Evolutionary conservation across 1,140 invertebrate genomes (phyloP).

Genomic region (Leptopilina boulardi): DNA sequence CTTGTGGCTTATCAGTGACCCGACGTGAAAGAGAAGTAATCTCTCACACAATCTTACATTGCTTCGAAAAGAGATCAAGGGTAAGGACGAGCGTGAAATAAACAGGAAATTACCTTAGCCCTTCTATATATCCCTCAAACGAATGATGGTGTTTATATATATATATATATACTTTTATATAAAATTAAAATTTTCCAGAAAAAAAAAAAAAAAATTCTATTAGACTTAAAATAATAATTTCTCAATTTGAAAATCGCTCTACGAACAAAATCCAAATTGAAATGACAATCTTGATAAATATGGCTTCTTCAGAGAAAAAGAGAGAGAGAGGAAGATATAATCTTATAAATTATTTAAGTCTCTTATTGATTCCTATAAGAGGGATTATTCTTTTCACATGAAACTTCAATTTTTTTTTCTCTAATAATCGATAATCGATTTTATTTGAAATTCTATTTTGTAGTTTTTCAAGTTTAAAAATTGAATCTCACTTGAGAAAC

Average conservation of each 20-base stretch:
- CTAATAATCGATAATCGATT: background rate
- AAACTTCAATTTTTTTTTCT: background rate
- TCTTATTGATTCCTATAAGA: background rate
- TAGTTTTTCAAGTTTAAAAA: too few species aligned
- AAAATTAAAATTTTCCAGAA: background rate
- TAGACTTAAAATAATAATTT: background rate
- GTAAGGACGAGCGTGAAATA: conserved; percentile 22
- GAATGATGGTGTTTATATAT: too few species aligned
- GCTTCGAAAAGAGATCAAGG: conserved; percentile 26
- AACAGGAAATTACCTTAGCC: conserved; percentile 24
- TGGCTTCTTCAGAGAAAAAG: background rate
- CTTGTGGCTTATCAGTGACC: background rate
- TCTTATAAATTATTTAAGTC: conserved; percentile 1
- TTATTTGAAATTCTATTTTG: too few species aligned
- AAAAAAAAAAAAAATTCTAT: background rate
- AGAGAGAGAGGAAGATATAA: background rate
- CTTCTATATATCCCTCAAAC: background rate
- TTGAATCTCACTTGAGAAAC: background rate
- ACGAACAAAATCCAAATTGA: background rate
- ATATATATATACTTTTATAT: background rate
- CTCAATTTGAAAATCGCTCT: background rate
- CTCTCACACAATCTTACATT: conserved; percentile 26
- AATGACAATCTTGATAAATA: background rate
- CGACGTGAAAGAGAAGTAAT: conserved; percentile 18
- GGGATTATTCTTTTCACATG: background rate